Base-by-base conservation (phyloP, 2,113 vertebrate genomes). In the Salvelinus fontinalis region DNA sequence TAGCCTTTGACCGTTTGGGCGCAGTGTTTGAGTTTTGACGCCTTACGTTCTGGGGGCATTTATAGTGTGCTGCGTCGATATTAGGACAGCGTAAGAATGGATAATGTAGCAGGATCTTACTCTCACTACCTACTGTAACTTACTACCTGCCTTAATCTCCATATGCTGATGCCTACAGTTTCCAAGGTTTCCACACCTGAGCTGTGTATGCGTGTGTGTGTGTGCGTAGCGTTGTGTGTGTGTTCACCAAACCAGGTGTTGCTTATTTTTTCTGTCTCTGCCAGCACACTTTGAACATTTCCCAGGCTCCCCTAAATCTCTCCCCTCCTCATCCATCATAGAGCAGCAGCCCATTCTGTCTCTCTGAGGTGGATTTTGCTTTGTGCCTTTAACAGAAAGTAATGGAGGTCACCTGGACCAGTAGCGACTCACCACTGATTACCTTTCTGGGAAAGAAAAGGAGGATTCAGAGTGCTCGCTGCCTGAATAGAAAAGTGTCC, bases 361-460 rank as follows among this genome's bases (percentile, higher is more conserved):
- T 82, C 82, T 75, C 83, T 70, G 73, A 85, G 76, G 44, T 79
- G 79, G 82, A 84, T 2, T 84, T 81, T 81, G 68, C 74, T 77
- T 83, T 44, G 39, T 44, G 39, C 9, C 67, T 79, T 80, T 49
- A 67, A 75, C 80, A 70, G 27, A 76, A 78, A 88, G 83, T 87
- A 85, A 86, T 76, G 80, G 86, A 87, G 89, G 90, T 87, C 86
- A 85, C 78, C 65, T 78, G 75, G 51, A 54, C 51, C 1, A 75
- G 72, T 71, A 77, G 79, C 77, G 39, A 79, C 81, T 67, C 82
- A 14, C 12, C 16, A 14, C 51, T 4, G 4, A 54, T 54, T 54
- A 16, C 51, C 12, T 44, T 44, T 44, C 9, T 44, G 39, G 8
- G 39, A 12, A 44, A 44, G 39, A 44, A 44, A 44, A 44, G 39